Conservation (phyloP, 2,888 invertebrate species). For the Cephus pygmeus region DNA sequence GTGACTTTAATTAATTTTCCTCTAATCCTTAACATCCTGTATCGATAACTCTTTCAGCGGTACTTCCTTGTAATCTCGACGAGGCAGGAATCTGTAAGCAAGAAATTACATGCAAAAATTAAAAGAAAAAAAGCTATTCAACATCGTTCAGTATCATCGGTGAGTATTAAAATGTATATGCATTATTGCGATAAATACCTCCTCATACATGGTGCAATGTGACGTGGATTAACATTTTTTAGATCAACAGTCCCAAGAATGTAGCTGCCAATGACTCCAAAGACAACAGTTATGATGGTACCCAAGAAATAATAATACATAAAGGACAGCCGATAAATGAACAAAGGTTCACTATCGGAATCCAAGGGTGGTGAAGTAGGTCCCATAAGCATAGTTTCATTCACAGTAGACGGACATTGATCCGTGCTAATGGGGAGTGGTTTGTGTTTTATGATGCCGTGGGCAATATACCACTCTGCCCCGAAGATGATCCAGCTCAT, state of each 20-base stretch:
- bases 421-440: conserved; percentile 40
- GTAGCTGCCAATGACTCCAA: conserved; percentile 74
- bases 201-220: conserved; percentile 71
- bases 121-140: background rate
- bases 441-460: conserved; percentile 35
- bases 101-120: background rate
- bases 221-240: conserved; percentile 71
- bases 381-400: conserved; percentile 32
- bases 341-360: conserved; percentile 58
- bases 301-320: conserved; percentile 77
- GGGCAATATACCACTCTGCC: conserved; percentile 44
- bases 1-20: background rate
- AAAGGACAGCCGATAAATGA: conserved; percentile 75
- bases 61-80: conserved; percentile 34
- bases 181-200: conserved; percentile 43
- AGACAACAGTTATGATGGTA: conserved; percentile 70
- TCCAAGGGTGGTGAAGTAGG: conserved; percentile 1
- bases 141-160: background rate
- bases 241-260: conserved; percentile 70
- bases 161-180: background rate
- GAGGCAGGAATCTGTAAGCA: conserved; percentile 34
- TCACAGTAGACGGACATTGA: conserved; percentile 40
- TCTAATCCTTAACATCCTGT: background rate
- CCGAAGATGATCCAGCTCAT: conserved; percentile 52
- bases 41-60: conserved; percentile 29